Evolutionary conservation across 2,888 invertebrate genomes (phyloP), one percentile per base, ranked within the genome.

Genomic region (Eugnorisma glareosa): DNA sequence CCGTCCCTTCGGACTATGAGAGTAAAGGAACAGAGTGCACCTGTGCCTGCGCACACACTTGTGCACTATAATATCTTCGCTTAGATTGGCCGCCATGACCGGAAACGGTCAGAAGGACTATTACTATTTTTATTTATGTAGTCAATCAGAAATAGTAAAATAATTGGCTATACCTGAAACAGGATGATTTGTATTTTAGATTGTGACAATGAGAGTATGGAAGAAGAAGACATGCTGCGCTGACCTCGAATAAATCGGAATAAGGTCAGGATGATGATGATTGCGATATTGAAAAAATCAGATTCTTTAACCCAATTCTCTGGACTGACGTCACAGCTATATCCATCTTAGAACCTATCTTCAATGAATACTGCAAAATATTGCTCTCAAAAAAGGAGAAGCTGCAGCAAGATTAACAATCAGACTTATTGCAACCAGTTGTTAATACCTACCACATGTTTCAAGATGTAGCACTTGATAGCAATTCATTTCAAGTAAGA

Each of bases 401-500:
- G 1, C 1, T 4, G 35, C 48, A 66, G 18, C 6, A 11, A 57
- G 21, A 75, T 71, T 68, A 84, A 80, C 21, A 57, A 61, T 84
- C 35, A 66, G 28, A 45, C 66, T 79, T 54, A 67, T 70, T 67
- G 13, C 43, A 6, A 24, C 31, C 45, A 61, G 40, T 61, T 40
- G 67, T 59, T 71, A 45, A 45, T 59, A 81, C 35, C 63, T 59
- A 81, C 35, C 63, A 51, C n/a, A 70, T 73, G 75, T 61, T 57
- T 31, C n/a, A 18, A 85, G 64, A 73, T 68, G 61, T 66, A 43
- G 35, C 81, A 78, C 67, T 76, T 79, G 73, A 79, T 75, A 71
- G 75, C 54, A 63, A 74, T 70, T 75, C 68, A 61, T 73, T 73
- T 70, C 63, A 75, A 67, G 61, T 71, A 80, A 86, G 83, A 72